These are phyloP conservation scores for Theonella swinhoei DNA, from an alignment of 37 sponge, comb jelly and placozoan species.

Conservation along the genomic window DNA sequence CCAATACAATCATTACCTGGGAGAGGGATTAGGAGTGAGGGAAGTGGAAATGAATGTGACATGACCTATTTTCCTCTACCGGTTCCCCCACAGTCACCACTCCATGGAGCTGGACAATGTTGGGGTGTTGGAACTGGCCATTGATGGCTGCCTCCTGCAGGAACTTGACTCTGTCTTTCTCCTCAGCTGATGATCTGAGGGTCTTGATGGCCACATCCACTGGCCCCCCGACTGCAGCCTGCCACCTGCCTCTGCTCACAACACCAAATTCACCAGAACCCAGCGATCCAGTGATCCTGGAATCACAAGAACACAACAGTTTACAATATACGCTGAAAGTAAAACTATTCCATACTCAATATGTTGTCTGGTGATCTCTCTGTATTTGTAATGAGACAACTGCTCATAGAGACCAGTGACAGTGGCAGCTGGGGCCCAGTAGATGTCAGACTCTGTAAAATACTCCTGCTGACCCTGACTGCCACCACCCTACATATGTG, in stretches of 20 bases:
- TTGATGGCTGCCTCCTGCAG: constrained; percentile 64
- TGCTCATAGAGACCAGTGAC: constrained; percentile 58
- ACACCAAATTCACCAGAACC: constrained; percentile 55
- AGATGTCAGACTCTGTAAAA: constrained; percentile 10
- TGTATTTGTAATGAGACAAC: constrained; percentile 58
- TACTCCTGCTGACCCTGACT: too few species aligned
- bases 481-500: not conserved
- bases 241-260: constrained; percentile 24
- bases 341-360: constrained; percentile 42
- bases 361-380: constrained; percentile 40
- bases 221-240: not conserved
- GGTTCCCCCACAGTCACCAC: constrained; percentile 67
- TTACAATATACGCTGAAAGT: too few species aligned
- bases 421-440: constrained; percentile 61
- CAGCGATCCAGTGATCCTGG: not conserved
- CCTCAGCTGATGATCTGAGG: constrained; percentile 1
- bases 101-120: constrained; percentile 48
- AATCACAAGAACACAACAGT: too few species aligned
- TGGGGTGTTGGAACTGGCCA: constrained; percentile 25
- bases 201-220: constrained; percentile 46
- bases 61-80: constrained; percentile 2
- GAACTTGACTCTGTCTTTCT: constrained; percentile 46
- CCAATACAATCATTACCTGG: constrained; percentile 80
- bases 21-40: too few species aligned
- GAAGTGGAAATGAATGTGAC: too few species aligned